A percentile compares a stretch with the other conserved stretches of the same genome.
phyloP scores from a whole-genome alignment of 2,113 vertebrate genomes.

The Cariama cristata region DNA sequence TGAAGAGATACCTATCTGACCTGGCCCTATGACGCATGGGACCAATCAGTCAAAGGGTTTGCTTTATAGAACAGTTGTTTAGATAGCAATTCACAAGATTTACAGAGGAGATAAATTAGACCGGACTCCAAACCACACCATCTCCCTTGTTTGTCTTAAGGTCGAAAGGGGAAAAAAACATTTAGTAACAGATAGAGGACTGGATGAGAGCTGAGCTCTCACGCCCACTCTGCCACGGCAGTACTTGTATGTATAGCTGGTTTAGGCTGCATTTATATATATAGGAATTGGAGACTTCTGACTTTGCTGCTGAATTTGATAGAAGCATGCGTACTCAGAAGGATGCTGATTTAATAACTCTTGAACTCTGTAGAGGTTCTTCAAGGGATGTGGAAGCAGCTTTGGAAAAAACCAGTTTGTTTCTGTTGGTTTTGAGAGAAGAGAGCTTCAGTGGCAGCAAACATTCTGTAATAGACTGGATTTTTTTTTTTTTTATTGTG shows the following conservation, averaged over 20 bases:
- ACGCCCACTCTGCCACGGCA: background rate
- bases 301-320: background rate
- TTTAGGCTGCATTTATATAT: background rate
- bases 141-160: constrained; percentile 2
- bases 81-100: constrained; percentile 52
- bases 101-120: constrained; percentile 40
- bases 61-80: constrained; percentile 26
- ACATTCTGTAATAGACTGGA: background rate
- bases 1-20: constrained; percentile 22
- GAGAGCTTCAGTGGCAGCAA: constrained; percentile 15
- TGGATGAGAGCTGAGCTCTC: background rate
- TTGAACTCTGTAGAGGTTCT: background rate
- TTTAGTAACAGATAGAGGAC: background rate
- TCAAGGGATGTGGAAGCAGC: background rate
- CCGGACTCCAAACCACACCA: background rate
- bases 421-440: constrained; percentile 51
- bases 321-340: background rate
- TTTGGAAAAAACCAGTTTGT: background rate
- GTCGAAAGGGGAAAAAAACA: constrained; percentile 8
- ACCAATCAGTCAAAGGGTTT: constrained; percentile 20
- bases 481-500: constrained; percentile 47
- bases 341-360: constrained; percentile 33
- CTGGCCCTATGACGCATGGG: background rate
- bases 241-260: background rate
- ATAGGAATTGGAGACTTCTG: background rate